Evolutionary conservation across 2,113 vertebrate species (phyloP).

Genomic region (Etia nguti): DNA sequence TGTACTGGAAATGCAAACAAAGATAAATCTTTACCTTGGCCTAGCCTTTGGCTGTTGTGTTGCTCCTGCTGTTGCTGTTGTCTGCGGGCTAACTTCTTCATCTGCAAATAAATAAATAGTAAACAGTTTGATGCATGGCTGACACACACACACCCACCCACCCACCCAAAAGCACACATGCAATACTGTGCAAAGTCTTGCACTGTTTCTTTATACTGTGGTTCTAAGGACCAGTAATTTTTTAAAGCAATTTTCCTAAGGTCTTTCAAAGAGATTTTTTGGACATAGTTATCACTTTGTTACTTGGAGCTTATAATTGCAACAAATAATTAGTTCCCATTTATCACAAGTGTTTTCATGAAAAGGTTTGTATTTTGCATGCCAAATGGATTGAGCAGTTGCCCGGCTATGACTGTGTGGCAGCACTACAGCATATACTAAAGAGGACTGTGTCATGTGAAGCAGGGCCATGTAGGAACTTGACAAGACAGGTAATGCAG

Average conservation of each 20-base stretch:
- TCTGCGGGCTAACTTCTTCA: constrained; percentile 91
- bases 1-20: background rate
- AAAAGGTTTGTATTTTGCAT: background rate
- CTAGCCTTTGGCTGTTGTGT: constrained; percentile 83
- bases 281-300: background rate
- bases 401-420: background rate
- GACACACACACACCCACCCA: background rate
- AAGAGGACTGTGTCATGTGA: background rate
- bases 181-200: background rate
- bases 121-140: background rate
- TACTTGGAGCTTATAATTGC: background rate
- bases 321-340: background rate
- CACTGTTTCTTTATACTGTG: background rate
- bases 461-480: too few relatives aligned
- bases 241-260: background rate
- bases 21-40: constrained; percentile 76
- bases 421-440: background rate
- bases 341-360: background rate
- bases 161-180: background rate
- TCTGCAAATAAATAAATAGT: constrained; percentile 66
- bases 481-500: too few relatives aligned
- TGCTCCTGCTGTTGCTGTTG: constrained; percentile 95
- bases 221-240: background rate
- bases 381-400: background rate
- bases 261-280: background rate